phyloP scores from a whole-genome alignment of 2,797 vertebrate genomes.

The Avahi laniger region DNA sequence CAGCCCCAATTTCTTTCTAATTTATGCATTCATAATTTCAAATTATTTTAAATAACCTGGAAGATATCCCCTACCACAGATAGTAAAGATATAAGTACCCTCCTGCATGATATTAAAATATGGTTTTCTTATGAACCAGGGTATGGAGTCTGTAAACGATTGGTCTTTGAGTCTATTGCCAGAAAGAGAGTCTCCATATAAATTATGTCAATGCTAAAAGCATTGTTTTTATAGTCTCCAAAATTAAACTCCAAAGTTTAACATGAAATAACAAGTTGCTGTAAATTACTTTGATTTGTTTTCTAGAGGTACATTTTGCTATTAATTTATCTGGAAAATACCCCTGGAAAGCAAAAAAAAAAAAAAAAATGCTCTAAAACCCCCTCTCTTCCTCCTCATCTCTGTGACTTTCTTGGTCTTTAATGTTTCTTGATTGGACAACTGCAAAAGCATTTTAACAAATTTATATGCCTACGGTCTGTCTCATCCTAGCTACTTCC shows the following conservation, averaged over 20 bases:
- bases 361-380: background rate
- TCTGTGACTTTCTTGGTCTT: background rate
- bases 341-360: background rate
- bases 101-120: background rate
- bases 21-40: background rate
- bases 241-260: slow-evolving; percentile 47
- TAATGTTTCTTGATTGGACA: background rate
- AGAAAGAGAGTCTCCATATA: background rate
- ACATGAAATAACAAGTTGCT: background rate
- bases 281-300: background rate
- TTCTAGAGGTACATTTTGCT: background rate
- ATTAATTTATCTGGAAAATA: background rate
- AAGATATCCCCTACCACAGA: background rate
- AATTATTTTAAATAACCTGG: background rate
- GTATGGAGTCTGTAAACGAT: background rate
- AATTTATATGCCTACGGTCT: background rate
- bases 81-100: background rate
- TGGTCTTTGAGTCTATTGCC: background rate
- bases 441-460: background rate
- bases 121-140: background rate
- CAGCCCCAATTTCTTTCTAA: background rate
- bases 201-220: background rate
- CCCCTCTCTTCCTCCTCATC: background rate
- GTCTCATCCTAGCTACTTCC: background rate
- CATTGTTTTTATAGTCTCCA: background rate